Evolutionary conservation across 2,797 vertebrate genomes (phyloP), one percentile per base, ranked within the genome.

Genomic region (Rhabdophis nuchalis): DNA sequence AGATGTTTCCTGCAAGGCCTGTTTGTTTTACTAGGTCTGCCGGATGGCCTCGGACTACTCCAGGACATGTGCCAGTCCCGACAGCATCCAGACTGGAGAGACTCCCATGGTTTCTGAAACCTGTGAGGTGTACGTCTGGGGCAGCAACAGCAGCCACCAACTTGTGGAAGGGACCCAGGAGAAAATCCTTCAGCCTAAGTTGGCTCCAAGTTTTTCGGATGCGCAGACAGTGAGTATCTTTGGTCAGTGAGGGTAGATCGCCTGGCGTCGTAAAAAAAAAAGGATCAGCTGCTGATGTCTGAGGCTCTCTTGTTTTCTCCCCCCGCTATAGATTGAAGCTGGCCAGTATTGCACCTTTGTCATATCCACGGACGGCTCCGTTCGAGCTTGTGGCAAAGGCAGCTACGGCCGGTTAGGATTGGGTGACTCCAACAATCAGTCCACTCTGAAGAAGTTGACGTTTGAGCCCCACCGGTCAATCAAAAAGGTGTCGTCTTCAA

Each of bases 11-110:
- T 72, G 56, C 29, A 77, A 41, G 25, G 14, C 7, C 57, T 54
- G 94, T 36, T 92, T 27, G 32, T 95, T 96, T 93, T 88, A 87
- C 57, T 87, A 99, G 99, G 99, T 99, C 41, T 99, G 99, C 96
- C 98, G 99, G 93, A 99, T 99, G 99, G 99, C 99, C 2, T 99
- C 99, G 0, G 99, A 99, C 97, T 99, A 99, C 95, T 99, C 99
- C 10, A 98, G 99, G 95, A 99, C 99, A 0, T 99, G 99, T 93
- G 99, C 99, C 50, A 99, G 98, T 94, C 99, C 99, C 5, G 99
- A 99, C 95, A 99, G 98, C 97, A 98, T 99, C 85, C 99, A 99
- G 97, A 98, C 98, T 0, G 98, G 98, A 0, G 99, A 99, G 93
- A 97, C 98, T 0, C 98, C 98, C 5, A 97, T 99, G 68, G 98